phyloP scores from a whole-genome alignment of 2,888 invertebrate species.

The Lasioglossum zephyrum region DNA sequence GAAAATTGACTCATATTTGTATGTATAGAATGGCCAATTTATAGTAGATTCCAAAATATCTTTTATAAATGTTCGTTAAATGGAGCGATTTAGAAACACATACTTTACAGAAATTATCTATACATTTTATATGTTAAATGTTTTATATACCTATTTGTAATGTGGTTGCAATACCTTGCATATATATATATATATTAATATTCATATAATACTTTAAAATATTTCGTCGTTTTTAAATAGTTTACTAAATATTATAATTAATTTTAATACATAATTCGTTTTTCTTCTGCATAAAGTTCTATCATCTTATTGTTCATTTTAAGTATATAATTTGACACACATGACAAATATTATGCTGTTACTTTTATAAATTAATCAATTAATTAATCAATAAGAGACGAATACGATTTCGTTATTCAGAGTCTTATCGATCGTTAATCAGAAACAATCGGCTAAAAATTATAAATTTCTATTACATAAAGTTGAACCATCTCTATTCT shows the following conservation, averaged over 20 bases:
- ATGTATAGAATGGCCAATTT: slow-evolving; percentile 50
- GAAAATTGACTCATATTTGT: slow-evolving; percentile 57
- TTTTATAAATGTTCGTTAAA: slow-evolving; percentile 40
- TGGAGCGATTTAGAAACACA: slow-evolving; percentile 37
- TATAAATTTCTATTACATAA: slow-evolving; percentile 31
- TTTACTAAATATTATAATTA: slow-evolving; percentile 38
- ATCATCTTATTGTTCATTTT: slow-evolving; percentile 47
- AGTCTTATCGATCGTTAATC: slow-evolving; percentile 38
- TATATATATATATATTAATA: slow-evolving; percentile 23
- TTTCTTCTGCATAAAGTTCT: slow-evolving; percentile 60
- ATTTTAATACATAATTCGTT: slow-evolving; percentile 42
- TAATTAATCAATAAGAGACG: slow-evolving; percentile 31
- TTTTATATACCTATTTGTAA: slow-evolving; percentile 37
- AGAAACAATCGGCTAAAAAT: slow-evolving; percentile 34
- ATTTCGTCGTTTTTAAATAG: slow-evolving; percentile 23
- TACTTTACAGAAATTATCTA: slow-evolving; percentile 53
- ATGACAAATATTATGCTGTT: slow-evolving; percentile 37
- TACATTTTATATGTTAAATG: slow-evolving; percentile 35
- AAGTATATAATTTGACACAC: slow-evolving; percentile 36
- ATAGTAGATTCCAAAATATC: slow-evolving; percentile 49
- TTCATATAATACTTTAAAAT: slow-evolving; percentile 28
- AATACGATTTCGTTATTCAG: slow-evolving; percentile 34
- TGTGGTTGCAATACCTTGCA: slow-evolving; percentile 31
- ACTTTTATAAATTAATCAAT: slow-evolving; percentile 34
- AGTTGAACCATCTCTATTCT: slow-evolving; percentile 29